phyloP scores from a whole-genome alignment of 2,888 invertebrate species.

The Drosophila macrospina region DNA sequence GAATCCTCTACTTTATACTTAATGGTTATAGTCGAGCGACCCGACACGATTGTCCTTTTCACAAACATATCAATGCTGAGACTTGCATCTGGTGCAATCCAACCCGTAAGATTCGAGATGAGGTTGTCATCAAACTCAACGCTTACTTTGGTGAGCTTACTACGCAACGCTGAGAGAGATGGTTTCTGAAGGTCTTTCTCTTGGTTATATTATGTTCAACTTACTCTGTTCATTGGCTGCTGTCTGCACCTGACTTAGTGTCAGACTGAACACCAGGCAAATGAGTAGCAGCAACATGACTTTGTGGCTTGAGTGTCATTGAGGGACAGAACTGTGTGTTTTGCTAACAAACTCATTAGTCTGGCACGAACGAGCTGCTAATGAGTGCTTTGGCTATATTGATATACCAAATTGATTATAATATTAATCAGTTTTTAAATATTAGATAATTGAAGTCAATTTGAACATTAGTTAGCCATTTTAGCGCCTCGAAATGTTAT shows the following conservation, averaged over 20 bases:
- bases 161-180: neutral
- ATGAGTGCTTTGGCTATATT: slow-evolving; percentile 29
- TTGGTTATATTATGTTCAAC: neutral
- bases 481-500: too few relatives aligned
- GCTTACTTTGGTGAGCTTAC: slow-evolving; percentile 43
- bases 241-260: slow-evolving; percentile 8
- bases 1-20: slow-evolving; percentile 32
- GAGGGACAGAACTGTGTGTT: neutral
- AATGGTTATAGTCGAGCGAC: slow-evolving; percentile 46
- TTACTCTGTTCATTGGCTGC: slow-evolving; percentile 20
- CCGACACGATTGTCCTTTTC: slow-evolving; percentile 16
- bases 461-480: too few relatives aligned
- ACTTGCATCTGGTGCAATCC: slow-evolving; percentile 37
- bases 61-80: slow-evolving; percentile 43
- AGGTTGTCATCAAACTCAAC: slow-evolving; percentile 36
- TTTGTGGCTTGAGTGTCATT: slow-evolving; percentile 12
- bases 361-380: slow-evolving; percentile 28
- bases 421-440: neutral
- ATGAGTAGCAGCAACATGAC: slow-evolving; percentile 14
- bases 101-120: slow-evolving; percentile 20
- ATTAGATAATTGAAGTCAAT: too few relatives aligned
- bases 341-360: slow-evolving; percentile 39
- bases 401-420: slow-evolving; percentile 1
- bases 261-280: slow-evolving; percentile 5
- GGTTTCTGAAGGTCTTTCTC: too few relatives aligned